Conservation (phyloP, 2,797 vertebrate genomes). For the Limosa lapponica region DNA sequence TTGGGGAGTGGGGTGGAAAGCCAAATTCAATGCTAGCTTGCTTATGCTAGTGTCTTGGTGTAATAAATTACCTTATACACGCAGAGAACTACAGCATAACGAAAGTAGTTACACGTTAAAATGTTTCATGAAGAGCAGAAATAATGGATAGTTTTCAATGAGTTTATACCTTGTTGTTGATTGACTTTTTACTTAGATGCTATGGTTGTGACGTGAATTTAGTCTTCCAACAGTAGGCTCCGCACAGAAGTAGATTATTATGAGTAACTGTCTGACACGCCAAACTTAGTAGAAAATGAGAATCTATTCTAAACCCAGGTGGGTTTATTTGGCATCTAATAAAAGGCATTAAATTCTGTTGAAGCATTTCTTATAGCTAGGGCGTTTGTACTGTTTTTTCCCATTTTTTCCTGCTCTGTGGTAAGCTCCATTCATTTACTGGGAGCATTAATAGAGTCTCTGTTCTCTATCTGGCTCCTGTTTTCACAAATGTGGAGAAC, state of each 20-base stretch:
- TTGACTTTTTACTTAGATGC: neutral
- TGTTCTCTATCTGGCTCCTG: neutral
- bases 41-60: neutral
- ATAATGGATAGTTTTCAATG: neutral
- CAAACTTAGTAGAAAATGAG: neutral
- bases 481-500: neutral
- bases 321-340: neutral
- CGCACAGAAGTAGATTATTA: neutral
- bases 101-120: neutral
- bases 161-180: neutral
- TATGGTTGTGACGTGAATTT: rapidly evolving
- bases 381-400: neutral
- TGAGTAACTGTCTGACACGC: neutral
- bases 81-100: neutral
- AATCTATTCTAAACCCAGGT: neutral
- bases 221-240: neutral
- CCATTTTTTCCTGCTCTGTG: neutral
- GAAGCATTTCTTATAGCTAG: neutral
- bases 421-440: neutral
- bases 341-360: neutral
- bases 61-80: neutral
- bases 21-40: neutral
- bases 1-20: neutral
- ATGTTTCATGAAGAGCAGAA: neutral
- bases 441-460: neutral